phyloP scores from a whole-genome alignment of 2,888 invertebrate genomes.

The Petrophora chlorosata region DNA sequence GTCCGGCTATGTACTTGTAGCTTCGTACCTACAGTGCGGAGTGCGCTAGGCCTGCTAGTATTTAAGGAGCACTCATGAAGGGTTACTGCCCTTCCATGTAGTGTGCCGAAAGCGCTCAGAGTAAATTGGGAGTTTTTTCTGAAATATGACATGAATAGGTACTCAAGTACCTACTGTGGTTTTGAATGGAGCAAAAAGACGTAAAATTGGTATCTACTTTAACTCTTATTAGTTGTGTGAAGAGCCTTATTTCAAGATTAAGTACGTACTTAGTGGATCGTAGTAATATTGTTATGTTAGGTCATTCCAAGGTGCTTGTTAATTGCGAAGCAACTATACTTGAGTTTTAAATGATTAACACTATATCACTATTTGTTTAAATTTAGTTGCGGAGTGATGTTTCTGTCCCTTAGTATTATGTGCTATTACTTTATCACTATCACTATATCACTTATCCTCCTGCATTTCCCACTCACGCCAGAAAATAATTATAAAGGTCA shows the following conservation, averaged over 20 bases:
- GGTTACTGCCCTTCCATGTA: conserved; percentile 3
- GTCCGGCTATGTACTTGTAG: too few species aligned
- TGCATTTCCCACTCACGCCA: background rate
- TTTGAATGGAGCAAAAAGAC: conserved; percentile 16
- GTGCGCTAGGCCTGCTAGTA: too few species aligned
- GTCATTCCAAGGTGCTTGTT: background rate
- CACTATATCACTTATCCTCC: conserved; percentile 1
- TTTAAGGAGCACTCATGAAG: too few species aligned
- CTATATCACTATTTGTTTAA: too few species aligned
- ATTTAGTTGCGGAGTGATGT: too few species aligned
- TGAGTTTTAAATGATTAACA: too few species aligned
- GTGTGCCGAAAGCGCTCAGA: conserved; percentile 22
- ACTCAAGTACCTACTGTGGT: conserved; percentile 19
- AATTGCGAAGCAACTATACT: background rate
- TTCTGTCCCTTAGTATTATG: too few species aligned
- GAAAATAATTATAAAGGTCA: conserved; percentile 6
- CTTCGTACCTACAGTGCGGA: too few species aligned
- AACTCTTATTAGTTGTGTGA: conserved; percentile 12
- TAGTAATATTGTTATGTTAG: background rate
- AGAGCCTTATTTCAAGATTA: background rate
- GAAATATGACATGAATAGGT: conserved; percentile 28
- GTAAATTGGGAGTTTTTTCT: conserved; percentile 33
- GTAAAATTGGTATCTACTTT: conserved; percentile 21
- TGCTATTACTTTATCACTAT: background rate
- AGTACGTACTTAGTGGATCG: background rate